Base-by-base conservation (phyloP, 2,113 vertebrate species). In the Alectura lathami region DNA sequence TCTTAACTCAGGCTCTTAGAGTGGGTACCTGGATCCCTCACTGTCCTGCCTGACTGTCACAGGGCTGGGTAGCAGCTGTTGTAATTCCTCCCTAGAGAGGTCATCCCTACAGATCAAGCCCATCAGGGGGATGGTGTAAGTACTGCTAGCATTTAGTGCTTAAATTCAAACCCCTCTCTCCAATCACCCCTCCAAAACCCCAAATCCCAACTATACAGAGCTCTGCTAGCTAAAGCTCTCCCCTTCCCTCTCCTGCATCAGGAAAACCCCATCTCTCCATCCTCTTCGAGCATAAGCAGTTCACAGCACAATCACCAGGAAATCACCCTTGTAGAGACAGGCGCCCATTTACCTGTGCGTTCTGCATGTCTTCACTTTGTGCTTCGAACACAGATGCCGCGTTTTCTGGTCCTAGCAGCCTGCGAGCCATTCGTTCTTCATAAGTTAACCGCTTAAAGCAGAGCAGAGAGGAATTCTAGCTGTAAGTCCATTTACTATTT, bases 351-450 rank as follows among this genome's bases (percentile, higher is more conserved):
- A 99, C 99, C 98, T 99, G 98, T 60, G 97, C 86, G 1, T 97
- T 97, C 72, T 98, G 98, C 45, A 95, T 43, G 74, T 97, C 98
- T 24, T 98, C 97, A 60, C 94, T 96, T 84, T 98, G 98, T 70
- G 98, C 70, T 92, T 99, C 98, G 91, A 98, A 97, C 77, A 99
- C 98, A n/a, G 98, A 98, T 72, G 98, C 98, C 87, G 98, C 98
- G 12, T 98, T 99, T 76, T 98, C 98, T 85, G 98, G 98, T 94
- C 99, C 99, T 16, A 99, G 98, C 98, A 99, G 97, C 96, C 99
- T 97, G 63, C 99, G 99, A 91, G 99, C 99, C 99, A 99, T 99
- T 66, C 98, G 98, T 82, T 99, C 99, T 90, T 99, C 99, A 67
- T 99, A 99, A 20, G 99, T 99, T 89, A 99, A 83, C 86, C 99